These are phyloP conservation scores for Leptinotarsa peninsularis DNA, from an alignment of 2,888 invertebrate genomes.

Conservation along the genomic window DNA sequence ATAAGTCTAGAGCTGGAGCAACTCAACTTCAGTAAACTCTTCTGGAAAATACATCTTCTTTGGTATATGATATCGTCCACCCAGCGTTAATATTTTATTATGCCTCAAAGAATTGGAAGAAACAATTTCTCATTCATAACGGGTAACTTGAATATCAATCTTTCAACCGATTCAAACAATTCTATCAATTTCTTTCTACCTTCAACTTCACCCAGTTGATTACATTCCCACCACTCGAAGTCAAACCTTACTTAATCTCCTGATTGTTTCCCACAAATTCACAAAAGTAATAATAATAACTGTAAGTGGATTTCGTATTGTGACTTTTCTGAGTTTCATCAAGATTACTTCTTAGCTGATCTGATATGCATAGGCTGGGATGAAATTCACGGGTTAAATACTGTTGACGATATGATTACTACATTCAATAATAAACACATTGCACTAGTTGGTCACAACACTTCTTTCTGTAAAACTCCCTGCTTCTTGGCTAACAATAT, in stretches of 20 bases:
- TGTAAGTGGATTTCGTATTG: background rate
- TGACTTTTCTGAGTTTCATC: background rate
- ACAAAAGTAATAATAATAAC: background rate
- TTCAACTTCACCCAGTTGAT: background rate
- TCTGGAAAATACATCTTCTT: background rate
- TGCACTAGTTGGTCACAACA: background rate
- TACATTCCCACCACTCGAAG: background rate
- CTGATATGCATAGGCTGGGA: background rate
- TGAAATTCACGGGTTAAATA: background rate
- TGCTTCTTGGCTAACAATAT: slow-evolving; percentile 1
- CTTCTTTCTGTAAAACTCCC: background rate
- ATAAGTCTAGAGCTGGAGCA: background rate
- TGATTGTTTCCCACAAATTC: background rate
- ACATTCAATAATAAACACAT: background rate
- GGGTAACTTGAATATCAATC: background rate
- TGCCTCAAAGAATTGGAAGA: background rate
- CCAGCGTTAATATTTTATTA: background rate
- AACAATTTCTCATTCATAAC: background rate
- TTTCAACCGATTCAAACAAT: background rate
- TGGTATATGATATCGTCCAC: background rate
- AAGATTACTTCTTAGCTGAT: background rate
- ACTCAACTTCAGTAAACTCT: background rate
- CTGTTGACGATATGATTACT: background rate
- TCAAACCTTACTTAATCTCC: background rate
- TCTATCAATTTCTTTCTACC: background rate